Evolutionary conservation across 1,140 invertebrate species (phyloP), one percentile per base, ranked within the genome.

Genomic region (Tetragnatha versicolor): DNA sequence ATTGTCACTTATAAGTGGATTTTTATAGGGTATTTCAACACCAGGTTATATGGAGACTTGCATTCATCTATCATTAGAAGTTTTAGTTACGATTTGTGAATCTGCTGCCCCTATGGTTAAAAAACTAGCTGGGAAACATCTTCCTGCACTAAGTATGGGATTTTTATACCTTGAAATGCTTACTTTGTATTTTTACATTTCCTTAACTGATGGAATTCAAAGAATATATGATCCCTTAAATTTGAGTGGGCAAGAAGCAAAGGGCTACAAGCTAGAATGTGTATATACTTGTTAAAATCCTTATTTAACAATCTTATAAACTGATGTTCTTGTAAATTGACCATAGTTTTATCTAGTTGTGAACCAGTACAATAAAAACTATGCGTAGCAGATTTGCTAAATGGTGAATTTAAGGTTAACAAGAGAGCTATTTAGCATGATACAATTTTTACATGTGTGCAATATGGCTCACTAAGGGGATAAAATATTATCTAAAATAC

Each of bases 71-170:
- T 92, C 93, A 0, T 85, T 99, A 14, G 98, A 99, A 87, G 93
- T 96, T 17, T 90, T 99, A 85, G 95, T 99, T 10, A 97, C 97
- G 3, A 85, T 99, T 63, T 91, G 95, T 45, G 98, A 99, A 89
- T 94, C 93, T 45, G 95, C 96, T 0, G 93, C 98, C 17, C 93
- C 94, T 2, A 98, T 98, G 93, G 92, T 99, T 17, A 90, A 97
- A 20, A 99, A 98, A 86, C 90, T 92, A 82, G 87, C 92, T 14
- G 68, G 89, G 3, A 92, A 92, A 84, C 95, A 95, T 81, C 90
- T 98, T 69, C 88, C 90, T 39, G 85, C 83, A 25, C 20, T 83
- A 27, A 55, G 81, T 83, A 79, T 79, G 51, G 45, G 51, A 37
- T 37, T 37, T 70, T 53, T 22, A 22, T 35, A 12, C 0, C 3